Conservation (phyloP, 2,797 vertebrate genomes). For the Luscinia luscinia region DNA sequence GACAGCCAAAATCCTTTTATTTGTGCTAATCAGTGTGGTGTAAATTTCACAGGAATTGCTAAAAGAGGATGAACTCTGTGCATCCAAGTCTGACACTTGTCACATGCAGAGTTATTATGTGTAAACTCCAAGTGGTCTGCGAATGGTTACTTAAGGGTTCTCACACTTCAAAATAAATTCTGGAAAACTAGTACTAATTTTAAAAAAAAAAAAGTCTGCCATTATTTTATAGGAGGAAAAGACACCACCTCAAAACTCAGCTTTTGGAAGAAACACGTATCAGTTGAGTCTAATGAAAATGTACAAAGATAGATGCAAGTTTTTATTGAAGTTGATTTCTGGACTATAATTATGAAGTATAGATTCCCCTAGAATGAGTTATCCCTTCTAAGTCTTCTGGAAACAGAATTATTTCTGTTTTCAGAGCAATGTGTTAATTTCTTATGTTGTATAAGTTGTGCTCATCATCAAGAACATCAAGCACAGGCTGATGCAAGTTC, state of each 20-base stretch:
- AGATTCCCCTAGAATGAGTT: not conserved
- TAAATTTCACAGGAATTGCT: not conserved
- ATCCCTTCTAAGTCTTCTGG: not conserved
- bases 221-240: not conserved
- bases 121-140: not conserved
- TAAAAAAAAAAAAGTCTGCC: rapidly evolving
- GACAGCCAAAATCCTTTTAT: not conserved
- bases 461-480: not conserved
- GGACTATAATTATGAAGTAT: not conserved
- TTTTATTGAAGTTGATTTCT: not conserved
- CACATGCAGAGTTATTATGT: not conserved
- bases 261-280: rapidly evolving
- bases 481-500: not conserved
- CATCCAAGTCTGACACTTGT: not conserved
- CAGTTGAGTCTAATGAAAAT: not conserved
- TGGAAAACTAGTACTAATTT: not conserved
- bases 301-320: not conserved
- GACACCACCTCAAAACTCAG: rapidly evolving
- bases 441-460: not conserved
- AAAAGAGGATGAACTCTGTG: not conserved
- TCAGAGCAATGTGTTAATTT: not conserved
- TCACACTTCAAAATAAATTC: not conserved
- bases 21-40: not conserved
- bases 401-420: not conserved
- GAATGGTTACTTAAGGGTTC: not conserved